phyloP scores from a whole-genome alignment of 2,888 invertebrate genomes.

The Notocelia uddmanniana region DNA sequence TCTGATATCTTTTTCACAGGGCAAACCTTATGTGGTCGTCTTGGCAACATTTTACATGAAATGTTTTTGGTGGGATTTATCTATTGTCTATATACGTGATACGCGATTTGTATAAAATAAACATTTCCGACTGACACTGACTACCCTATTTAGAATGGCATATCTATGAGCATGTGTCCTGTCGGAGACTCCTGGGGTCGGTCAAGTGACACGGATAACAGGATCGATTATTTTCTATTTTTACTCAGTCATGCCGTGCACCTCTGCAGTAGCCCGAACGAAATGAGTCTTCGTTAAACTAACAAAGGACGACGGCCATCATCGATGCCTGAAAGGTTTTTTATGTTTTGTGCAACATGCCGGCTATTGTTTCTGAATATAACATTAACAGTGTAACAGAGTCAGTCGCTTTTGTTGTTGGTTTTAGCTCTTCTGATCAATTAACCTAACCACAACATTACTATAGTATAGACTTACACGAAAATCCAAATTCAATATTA shows the following conservation, averaged over 20 bases:
- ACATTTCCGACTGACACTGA: neutral
- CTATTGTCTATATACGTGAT: too few relatives aligned
- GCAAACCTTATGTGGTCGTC: too few relatives aligned
- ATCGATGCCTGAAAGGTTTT: conserved; percentile 62
- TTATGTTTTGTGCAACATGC: conserved; percentile 53
- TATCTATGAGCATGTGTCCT: conserved; percentile 26
- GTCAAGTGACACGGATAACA: conserved; percentile 80
- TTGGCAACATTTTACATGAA: too few relatives aligned
- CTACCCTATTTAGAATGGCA: neutral
- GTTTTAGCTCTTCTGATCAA: neutral
- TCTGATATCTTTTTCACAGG: too few relatives aligned
- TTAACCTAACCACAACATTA: neutral
- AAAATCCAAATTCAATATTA: too few relatives aligned
- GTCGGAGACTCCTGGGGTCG: conserved; percentile 58
- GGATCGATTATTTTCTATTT: conserved; percentile 85
- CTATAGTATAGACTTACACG: neutral
- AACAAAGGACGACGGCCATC: conserved; percentile 59
- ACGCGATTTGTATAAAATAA: neutral
- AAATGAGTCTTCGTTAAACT: conserved; percentile 59
- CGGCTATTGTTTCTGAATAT: conserved; percentile 5
- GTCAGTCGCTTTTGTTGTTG: conserved; percentile 11
- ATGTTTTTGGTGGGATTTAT: too few relatives aligned
- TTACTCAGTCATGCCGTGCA: conserved; percentile 70
- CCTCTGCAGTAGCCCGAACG: conserved; percentile 61
- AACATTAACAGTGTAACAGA: too few relatives aligned